Evolutionary conservation across 2,797 vertebrate species (phyloP).

Genomic region (Tinamus major): DNA sequence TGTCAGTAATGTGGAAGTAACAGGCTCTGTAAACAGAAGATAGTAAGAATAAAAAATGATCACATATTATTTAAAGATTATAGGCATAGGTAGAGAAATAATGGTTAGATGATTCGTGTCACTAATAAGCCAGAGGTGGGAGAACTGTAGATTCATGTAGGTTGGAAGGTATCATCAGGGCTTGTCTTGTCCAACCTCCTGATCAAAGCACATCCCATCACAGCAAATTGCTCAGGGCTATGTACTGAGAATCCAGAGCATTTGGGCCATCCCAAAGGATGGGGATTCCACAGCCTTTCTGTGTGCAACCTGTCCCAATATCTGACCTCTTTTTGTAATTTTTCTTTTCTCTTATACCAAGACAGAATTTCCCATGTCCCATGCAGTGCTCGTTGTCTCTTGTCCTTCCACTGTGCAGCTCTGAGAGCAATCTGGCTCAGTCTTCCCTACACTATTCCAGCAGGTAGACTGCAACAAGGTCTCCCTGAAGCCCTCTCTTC

Average conservation of each 20-base stretch:
- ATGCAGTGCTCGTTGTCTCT: too few relatives aligned
- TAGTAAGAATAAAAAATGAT: background rate
- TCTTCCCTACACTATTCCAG: too few relatives aligned
- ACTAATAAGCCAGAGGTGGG: background rate
- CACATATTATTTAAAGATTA: background rate
- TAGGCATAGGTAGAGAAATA: background rate
- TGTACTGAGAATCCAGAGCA: too few relatives aligned
- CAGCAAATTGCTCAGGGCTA: background rate
- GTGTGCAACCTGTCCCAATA: background rate
- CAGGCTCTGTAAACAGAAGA: background rate
- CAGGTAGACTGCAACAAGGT: too few relatives aligned
- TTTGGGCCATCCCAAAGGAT: background rate
- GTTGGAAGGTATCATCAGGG: background rate
- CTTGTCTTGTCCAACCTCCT: background rate
- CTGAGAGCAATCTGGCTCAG: too few relatives aligned
- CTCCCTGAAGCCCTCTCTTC: too few relatives aligned
- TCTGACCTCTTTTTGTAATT: background rate
- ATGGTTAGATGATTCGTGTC: background rate
- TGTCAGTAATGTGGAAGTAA: background rate
- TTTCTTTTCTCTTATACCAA: too few relatives aligned
- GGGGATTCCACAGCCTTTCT: background rate
- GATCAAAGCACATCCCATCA: background rate
- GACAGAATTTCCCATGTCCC: too few relatives aligned
- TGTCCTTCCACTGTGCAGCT: too few relatives aligned
- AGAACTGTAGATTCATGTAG: background rate